Conservation (phyloP, 2,888 invertebrate species). For the Xestoiulus laeticollis region DNA sequence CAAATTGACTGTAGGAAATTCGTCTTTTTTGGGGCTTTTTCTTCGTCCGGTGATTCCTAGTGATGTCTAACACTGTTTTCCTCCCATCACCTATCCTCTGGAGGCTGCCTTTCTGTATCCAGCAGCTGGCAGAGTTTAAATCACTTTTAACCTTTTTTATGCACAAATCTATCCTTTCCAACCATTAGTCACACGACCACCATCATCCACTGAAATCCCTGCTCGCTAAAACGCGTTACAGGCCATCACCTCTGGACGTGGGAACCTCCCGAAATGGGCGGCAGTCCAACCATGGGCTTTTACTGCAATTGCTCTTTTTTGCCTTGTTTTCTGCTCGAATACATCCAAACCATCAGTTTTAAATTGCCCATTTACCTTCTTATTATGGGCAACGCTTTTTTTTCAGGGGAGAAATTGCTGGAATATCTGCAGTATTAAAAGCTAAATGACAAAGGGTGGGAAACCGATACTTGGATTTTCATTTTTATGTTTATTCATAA, state of each 20-base stretch:
- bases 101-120: slow-evolving; percentile 29
- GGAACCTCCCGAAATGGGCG: neutral
- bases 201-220: slow-evolving; percentile 36
- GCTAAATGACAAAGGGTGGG: too few relatives aligned
- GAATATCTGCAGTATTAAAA: too few relatives aligned
- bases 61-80: slow-evolving; percentile 1
- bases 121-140: slow-evolving; percentile 45
- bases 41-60: neutral
- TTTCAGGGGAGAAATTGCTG: too few relatives aligned
- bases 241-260: neutral
- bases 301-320: neutral
- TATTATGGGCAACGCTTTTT: too few relatives aligned
- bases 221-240: neutral
- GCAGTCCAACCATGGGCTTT: neutral
- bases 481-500: too few relatives aligned
- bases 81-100: slow-evolving; percentile 34
- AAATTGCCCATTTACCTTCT: too few relatives aligned
- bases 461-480: too few relatives aligned
- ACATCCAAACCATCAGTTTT: too few relatives aligned
- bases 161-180: slow-evolving; percentile 35
- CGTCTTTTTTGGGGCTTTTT: neutral
- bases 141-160: slow-evolving; percentile 46
- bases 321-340: too few relatives aligned
- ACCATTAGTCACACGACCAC: slow-evolving; percentile 47
- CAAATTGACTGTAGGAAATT: slow-evolving; percentile 9